phyloP scores from a whole-genome alignment of 2,113 vertebrate genomes.

The Hypanus sabinus region DNA sequence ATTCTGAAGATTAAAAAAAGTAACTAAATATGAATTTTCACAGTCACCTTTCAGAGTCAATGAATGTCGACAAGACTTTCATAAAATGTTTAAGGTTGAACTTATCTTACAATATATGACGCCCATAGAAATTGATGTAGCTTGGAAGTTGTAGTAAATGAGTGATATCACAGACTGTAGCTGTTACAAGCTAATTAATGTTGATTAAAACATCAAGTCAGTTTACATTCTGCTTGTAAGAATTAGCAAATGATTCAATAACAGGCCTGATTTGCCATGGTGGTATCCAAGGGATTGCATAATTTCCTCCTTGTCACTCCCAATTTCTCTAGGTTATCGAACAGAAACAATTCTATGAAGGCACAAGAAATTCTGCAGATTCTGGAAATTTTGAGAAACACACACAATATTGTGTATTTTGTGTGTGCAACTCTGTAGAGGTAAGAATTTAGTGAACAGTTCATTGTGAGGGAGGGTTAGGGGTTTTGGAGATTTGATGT shows the following conservation, averaged over 20 bases:
- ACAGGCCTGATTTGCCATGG: neutral
- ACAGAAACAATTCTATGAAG: neutral
- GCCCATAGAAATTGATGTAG: neutral
- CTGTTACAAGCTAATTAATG: too few relatives aligned
- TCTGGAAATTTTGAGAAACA: too few relatives aligned
- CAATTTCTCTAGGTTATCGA: neutral
- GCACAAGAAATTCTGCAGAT: too few relatives aligned
- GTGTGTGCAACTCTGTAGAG: neutral
- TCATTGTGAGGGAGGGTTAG: neutral
- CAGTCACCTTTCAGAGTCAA: neutral
- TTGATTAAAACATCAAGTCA: conserved; percentile 1
- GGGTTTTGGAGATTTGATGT: too few relatives aligned
- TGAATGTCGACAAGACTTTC: neutral
- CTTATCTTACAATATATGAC: conserved; percentile 17
- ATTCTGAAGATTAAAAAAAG: neutral
- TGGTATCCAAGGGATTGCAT: neutral
- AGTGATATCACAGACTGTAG: neutral
- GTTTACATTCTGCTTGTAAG: neutral
- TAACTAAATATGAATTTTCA: neutral
- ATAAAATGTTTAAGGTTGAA: neutral
- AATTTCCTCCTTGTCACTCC: neutral
- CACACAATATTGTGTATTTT: too few relatives aligned
- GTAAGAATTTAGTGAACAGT: neutral
- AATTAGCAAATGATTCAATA: conserved; percentile 26
- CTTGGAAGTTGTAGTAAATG: conserved; percentile 25